These are phyloP conservation scores for Saguinus imperator DNA, from an alignment of 2,113 vertebrate genomes.

Conservation along the genomic window DNA sequence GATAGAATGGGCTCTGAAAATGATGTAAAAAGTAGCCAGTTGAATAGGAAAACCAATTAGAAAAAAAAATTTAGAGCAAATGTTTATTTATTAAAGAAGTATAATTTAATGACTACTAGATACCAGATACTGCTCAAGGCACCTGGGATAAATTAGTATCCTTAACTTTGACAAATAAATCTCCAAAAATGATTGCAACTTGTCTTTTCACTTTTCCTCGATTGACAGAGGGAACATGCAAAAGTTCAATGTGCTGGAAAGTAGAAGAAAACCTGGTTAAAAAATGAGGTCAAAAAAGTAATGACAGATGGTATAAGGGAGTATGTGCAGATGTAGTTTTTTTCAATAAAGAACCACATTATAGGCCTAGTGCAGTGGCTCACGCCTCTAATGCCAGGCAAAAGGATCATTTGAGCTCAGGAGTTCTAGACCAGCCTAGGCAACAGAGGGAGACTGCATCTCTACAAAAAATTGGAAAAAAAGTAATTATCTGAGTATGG, in stretches of 20 bases:
- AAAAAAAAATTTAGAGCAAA: neutral
- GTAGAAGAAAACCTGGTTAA: fast-evolving
- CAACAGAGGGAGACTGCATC: neutral
- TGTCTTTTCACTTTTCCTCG: no score
- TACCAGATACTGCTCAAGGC: neutral
- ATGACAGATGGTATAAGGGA: no score
- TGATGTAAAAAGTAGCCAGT: neutral
- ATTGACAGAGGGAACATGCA: neutral
- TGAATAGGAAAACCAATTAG: neutral
- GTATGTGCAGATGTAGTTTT: neutral
- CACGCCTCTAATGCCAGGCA: neutral
- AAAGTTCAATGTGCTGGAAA: neutral
- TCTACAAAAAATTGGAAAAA: neutral
- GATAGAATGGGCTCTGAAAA: neutral
- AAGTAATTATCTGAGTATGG: neutral
- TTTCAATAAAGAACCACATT: neutral
- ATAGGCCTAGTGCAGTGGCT: no score
- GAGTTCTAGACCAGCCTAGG: neutral
- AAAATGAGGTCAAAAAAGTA: neutral
- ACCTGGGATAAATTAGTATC: neutral
- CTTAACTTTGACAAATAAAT: no score
- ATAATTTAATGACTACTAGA: neutral
- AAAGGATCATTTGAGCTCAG: neutral
- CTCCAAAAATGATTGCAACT: no score
- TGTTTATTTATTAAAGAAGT: neutral